These are phyloP conservation scores for Ophioninae sp. DNA, from an alignment of 2,888 invertebrate genomes.

Conservation along the genomic window DNA sequence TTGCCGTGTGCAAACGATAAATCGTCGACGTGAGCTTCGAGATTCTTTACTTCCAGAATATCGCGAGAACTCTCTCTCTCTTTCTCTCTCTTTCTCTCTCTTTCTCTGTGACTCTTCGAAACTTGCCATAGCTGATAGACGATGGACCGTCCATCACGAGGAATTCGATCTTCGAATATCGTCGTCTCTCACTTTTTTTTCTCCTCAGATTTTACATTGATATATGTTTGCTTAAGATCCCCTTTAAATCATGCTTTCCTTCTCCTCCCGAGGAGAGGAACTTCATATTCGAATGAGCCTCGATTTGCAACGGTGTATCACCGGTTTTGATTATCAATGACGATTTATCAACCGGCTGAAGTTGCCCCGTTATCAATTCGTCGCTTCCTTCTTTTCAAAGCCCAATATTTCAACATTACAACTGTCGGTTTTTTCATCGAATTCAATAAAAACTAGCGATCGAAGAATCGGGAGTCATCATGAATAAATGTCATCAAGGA, in stretches of 20 bases:
- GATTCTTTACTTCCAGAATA: slow-evolving; percentile 59
- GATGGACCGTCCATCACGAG: slow-evolving; percentile 55
- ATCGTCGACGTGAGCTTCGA: slow-evolving; percentile 59
- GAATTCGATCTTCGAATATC: slow-evolving; percentile 62
- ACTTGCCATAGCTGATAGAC: slow-evolving; percentile 47
- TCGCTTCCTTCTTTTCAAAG: no score
- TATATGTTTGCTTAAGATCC: slow-evolving; percentile 35
- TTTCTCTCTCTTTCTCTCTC: no score
- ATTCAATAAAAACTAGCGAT: no score
- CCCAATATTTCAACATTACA: no score
- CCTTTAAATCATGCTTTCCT: slow-evolving; percentile 15
- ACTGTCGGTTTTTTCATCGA: no score
- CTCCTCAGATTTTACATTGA: slow-evolving; percentile 32
- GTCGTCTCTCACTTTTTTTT: slow-evolving; percentile 45
- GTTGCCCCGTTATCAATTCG: no score
- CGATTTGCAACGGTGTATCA: slow-evolving; percentile 14
- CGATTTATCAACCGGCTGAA: no score
- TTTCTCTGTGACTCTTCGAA: no score
- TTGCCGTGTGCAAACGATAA: slow-evolving; percentile 63
- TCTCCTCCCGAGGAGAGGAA: neutral
- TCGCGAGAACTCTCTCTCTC: slow-evolving; percentile 34
- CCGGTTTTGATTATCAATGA: no score
- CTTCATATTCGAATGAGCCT: neutral
- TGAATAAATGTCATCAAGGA: no score
- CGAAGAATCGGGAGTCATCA: no score